Conservation (phyloP, 2,888 invertebrate species). For the Steinernema carpocapsae region DNA sequence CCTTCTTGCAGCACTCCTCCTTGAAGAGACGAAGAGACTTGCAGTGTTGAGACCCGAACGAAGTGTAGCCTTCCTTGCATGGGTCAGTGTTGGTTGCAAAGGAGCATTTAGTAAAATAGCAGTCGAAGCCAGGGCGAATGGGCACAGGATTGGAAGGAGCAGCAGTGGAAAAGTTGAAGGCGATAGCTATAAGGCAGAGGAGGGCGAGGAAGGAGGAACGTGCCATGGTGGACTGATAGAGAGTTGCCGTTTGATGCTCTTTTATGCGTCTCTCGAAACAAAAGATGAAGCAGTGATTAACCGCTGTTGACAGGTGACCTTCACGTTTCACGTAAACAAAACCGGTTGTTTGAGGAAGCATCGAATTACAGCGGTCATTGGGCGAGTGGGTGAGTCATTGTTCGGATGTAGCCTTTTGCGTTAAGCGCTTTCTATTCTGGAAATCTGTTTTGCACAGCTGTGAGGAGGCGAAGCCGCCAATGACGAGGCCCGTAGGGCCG, state of each 20-base stretch:
- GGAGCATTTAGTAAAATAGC: not conserved
- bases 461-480: too few relatives aligned
- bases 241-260: too few relatives aligned
- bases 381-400: not conserved
- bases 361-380: not conserved
- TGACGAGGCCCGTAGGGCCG: too few relatives aligned
- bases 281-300: not conserved
- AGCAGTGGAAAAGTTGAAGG: not conserved
- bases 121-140: not conserved
- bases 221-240: not conserved
- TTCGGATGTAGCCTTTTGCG: too few relatives aligned
- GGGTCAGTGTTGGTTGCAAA: not conserved
- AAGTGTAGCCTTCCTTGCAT: slow-evolving; percentile 4
- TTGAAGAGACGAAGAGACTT: not conserved
- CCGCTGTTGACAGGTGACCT: not conserved
- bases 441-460: too few relatives aligned
- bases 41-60: slow-evolving; percentile 11
- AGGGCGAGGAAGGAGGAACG: not conserved
- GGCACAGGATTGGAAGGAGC: not conserved
- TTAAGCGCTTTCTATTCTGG: too few relatives aligned
- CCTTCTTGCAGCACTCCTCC: not conserved
- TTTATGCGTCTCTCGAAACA: too few relatives aligned
- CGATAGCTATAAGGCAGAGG: not conserved
- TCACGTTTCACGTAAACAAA: too few relatives aligned
- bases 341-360: too few relatives aligned